Evolutionary conservation across 2,888 invertebrate genomes (phyloP), one percentile per base, ranked within the genome.

Genomic region (Acronicta alni): DNA sequence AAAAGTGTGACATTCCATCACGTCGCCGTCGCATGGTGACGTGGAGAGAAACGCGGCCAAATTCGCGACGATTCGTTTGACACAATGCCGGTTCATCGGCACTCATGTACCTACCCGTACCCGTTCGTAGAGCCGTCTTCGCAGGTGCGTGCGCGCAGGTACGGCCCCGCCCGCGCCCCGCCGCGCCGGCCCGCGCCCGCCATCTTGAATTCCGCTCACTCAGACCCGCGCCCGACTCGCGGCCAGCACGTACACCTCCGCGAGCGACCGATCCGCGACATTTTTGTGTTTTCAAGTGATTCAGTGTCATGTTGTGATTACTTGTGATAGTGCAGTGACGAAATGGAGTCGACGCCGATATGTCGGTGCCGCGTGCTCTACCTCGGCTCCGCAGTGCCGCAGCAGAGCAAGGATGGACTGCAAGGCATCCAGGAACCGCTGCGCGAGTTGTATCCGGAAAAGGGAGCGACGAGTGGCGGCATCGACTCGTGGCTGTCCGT

Each of bases 371-470:
- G 99, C 70, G 99, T 99, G 54, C 96, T 99, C 60, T 99, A 99
- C 91, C 95, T 99, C 81, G 99, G 99, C 77, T 98, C 98, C 79
- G 97, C 99, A 20, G 99, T 99, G 81, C 98, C 99, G 30, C 98
- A 99, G 85, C 98, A 99, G 88, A 99, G 99, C 86, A 99, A 99
- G 90, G 99, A 99, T 86, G 99, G 99, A 49, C 95, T 99, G 47
- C 98, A 99, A 86, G 99, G 98, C 57, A 98, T 99, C 74, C 99
- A 99, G 94, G 99, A 99, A 89, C 99, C 99, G 2, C 92, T 99
- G 79, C 96, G 98, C 78, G 99, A 99, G 84, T 94, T 99, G 59
- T 99, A 99, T 91, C 99, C 99, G 60, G 98, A 98, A 74, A 98
- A 98, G 92, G 98, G 98, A 63, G 97, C 98, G 62, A 95, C 97